phyloP scores from a whole-genome alignment of 2,888 invertebrate species.

The Tortrix viridana region DNA sequence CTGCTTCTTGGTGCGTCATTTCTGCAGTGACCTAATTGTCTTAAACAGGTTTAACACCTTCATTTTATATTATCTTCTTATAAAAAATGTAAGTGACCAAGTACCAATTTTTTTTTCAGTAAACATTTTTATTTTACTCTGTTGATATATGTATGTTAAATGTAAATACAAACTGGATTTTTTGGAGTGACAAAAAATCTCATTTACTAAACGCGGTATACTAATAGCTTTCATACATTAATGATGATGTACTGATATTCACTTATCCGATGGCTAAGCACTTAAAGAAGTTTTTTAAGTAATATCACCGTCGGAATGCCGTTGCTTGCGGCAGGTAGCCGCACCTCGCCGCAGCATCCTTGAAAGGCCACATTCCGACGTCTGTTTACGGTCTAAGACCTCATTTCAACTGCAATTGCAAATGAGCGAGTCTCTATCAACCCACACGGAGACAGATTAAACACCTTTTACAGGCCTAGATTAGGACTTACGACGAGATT shows the following conservation, averaged over 20 bases:
- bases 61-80: no score
- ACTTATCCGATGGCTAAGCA: slow-evolving; percentile 11
- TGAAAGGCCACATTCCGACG: slow-evolving; percentile 81
- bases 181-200: no score
- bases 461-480: slow-evolving; percentile 7
- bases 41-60: no score
- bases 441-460: slow-evolving; percentile 42
- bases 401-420: slow-evolving; percentile 60
- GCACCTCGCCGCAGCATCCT: slow-evolving; percentile 80
- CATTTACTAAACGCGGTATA: no score
- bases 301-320: slow-evolving; percentile 65
- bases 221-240: no score
- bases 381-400: slow-evolving; percentile 75
- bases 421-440: slow-evolving; percentile 51
- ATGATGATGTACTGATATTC: not conserved
- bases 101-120: no score
- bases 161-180: no score
- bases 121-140: no score
- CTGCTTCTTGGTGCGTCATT: no score
- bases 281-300: slow-evolving; percentile 31
- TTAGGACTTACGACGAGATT: not conserved
- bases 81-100: no score
- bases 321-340: slow-evolving; percentile 59
- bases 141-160: no score
- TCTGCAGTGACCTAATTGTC: no score